phyloP scores from a whole-genome alignment of 2,888 invertebrate species.

The Rotaria magnacalcarata region DNA sequence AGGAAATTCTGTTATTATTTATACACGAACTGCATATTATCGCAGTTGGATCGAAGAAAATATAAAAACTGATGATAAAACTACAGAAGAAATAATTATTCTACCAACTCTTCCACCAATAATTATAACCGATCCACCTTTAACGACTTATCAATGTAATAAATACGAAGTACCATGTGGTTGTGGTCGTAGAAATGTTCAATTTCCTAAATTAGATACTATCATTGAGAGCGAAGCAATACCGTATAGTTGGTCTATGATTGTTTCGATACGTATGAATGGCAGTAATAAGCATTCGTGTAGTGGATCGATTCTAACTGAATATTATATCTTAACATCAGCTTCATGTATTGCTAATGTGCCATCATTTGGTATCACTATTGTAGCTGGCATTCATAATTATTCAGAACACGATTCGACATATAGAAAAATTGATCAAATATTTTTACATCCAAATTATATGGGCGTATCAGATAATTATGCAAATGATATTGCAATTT shows the following conservation, averaged over 20 bases:
- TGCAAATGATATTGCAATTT: not conserved
- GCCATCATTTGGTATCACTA: not conserved
- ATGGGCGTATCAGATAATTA: not conserved
- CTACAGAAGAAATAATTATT: not conserved
- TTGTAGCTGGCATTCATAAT: conserved; percentile 1
- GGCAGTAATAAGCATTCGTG: not conserved
- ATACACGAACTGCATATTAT: not conserved
- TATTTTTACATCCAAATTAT: not conserved
- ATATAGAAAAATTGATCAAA: not conserved
- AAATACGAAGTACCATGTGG: not conserved
- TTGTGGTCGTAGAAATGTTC: not conserved
- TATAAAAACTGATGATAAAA: not conserved
- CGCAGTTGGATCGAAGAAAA: not conserved
- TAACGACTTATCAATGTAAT: not conserved
- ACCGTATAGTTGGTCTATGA: conserved; percentile 32
- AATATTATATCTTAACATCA: not conserved
- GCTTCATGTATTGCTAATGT: not conserved
- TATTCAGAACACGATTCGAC: not conserved
- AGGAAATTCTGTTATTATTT: not conserved
- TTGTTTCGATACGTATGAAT: not conserved
- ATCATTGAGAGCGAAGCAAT: not conserved
- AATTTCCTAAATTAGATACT: not conserved
- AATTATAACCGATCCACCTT: not conserved
- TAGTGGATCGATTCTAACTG: not conserved
- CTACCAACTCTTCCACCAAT: not conserved